These are phyloP conservation scores for Hipposideros larvatus DNA, from an alignment of 2,797 vertebrate species.

Conservation along the genomic window DNA sequence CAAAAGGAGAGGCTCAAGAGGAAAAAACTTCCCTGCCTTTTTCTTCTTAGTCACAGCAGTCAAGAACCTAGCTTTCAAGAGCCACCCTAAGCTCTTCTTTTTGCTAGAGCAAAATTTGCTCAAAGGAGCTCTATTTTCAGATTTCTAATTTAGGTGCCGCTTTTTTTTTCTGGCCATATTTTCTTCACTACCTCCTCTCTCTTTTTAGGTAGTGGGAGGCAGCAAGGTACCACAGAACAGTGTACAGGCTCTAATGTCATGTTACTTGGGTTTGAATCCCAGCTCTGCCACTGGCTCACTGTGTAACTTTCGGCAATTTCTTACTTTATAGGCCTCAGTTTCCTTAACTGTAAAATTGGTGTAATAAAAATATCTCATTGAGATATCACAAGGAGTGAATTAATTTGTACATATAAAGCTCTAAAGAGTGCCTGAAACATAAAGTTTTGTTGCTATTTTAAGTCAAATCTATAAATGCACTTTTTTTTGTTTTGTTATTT, in stretches of 20 bases:
- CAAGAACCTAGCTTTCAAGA: background rate
- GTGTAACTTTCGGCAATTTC: too few relatives aligned
- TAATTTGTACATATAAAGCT: background rate
- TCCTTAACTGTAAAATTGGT: background rate
- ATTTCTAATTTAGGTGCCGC: background rate
- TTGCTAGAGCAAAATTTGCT: background rate
- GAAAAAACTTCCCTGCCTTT: background rate
- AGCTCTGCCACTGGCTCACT: too few relatives aligned
- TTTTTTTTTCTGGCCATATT: background rate
- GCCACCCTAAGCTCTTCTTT: background rate
- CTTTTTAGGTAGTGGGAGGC: background rate
- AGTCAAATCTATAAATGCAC: background rate
- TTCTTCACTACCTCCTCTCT: background rate
- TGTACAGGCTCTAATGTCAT: background rate
- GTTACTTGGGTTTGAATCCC: background rate
- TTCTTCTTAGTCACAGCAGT: background rate
- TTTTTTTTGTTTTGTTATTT: background rate
- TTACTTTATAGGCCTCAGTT: too few relatives aligned
- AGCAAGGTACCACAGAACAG: background rate
- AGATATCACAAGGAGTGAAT: background rate
- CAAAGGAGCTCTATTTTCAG: background rate
- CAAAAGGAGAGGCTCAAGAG: background rate
- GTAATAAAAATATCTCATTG: background rate
- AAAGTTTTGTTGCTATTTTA: slow-evolving; percentile 8
- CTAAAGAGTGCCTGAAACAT: background rate